Conservation (phyloP, 2,888 invertebrate genomes). For the Hydraecia micacea region DNA sequence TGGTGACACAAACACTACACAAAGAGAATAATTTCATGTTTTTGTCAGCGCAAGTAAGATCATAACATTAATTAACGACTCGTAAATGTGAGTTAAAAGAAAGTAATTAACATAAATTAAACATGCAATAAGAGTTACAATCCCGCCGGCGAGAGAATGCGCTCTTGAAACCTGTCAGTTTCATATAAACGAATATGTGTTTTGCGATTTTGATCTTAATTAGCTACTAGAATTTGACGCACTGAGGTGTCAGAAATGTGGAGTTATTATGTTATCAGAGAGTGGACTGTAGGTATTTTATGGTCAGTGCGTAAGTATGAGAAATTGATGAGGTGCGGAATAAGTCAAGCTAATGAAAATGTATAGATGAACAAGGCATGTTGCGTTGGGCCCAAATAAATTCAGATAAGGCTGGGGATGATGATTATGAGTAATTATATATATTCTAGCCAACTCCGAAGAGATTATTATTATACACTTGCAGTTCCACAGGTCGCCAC, state of each 20-base stretch:
- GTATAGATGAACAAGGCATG: background rate
- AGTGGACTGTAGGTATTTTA: background rate
- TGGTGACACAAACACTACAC: background rate
- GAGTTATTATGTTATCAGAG: background rate
- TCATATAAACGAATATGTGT: background rate
- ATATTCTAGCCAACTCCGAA: background rate
- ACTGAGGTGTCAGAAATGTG: too few relatives aligned
- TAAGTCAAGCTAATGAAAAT: background rate
- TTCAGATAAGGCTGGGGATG: background rate
- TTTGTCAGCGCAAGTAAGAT: background rate
- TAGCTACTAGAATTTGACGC: too few relatives aligned
- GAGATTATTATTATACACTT: too few relatives aligned
- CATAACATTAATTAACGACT: background rate
- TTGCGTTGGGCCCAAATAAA: background rate
- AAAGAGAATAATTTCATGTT: too few relatives aligned
- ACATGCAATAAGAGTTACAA: background rate
- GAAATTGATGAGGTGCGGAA: background rate
- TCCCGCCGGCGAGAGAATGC: too few relatives aligned
- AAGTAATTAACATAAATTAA: background rate
- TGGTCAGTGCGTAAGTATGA: background rate
- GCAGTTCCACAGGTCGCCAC: too few relatives aligned
- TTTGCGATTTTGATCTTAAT: too few relatives aligned
- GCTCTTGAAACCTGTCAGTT: background rate
- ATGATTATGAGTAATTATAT: background rate
- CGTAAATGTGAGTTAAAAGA: background rate